Base-by-base conservation (phyloP, 2,888 invertebrate species). In the Byasa hedistus region DNA sequence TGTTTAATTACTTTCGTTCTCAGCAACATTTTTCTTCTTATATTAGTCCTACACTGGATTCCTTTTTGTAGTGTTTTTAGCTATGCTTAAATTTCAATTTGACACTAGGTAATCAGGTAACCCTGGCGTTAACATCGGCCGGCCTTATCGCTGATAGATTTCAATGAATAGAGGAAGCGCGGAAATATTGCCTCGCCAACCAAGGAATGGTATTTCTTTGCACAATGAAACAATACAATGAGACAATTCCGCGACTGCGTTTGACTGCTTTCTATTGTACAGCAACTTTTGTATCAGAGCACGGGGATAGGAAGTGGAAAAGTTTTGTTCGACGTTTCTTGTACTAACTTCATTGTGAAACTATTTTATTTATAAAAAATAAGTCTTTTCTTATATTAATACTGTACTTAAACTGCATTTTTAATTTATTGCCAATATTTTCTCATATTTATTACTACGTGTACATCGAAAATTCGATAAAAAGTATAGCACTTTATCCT, bases 101-200 rank as follows among this genome's bases (percentile, higher is more conserved):
- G 22, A 7, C 22, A 10, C 52, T 23, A 22, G 21, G 10, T 23
- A 22, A 12, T 23, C 22, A 15, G 15, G 3, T 54, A 60, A 24
- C 66, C 66, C 66, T 66, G 24, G 15, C 77, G 79, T 77, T 77
- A 73, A 69, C 74, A 75, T 70, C 72, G 77, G 54, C 7, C 21
- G 23, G 57, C 52, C 56, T 60, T n/a, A 48, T 55, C 36, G 44
- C 76, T 75, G 78, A 77, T 79, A 77, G 78, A 72, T 70, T 72
- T 69, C 77, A 76, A 76, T 79, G 74, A 78, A 73, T 69, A 52
- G 61, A 63, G 69, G 73, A 72, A 72, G 73, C 70, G 73, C 72
- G 77, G 79, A 81, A 84, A 84, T 84, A 85, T 86, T 86, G 83
- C 81, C 79, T 79, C 77, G 76, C 75, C 65, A 71, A 69, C 78